phyloP scores from a whole-genome alignment of 2,113 vertebrate species.

The Epinephelus cyanopodus region DNA sequence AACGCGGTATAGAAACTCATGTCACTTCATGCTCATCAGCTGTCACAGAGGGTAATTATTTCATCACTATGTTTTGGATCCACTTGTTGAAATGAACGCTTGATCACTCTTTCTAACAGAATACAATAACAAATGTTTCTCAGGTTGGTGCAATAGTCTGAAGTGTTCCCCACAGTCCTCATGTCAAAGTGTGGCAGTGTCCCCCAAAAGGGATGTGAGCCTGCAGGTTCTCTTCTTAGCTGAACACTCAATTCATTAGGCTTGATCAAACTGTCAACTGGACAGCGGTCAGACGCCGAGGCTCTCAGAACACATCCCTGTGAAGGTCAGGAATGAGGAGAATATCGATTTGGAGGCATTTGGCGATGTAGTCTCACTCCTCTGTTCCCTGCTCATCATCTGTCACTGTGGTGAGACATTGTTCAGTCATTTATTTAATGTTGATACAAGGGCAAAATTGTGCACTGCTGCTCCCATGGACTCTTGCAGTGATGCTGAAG shows the following conservation, averaged over 20 bases:
- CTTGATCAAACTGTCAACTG: slow-evolving; percentile 49
- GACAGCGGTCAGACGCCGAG: not conserved
- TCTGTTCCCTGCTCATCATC: slow-evolving; percentile 27
- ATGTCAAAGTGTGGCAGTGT: not conserved
- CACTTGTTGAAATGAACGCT: too few species aligned
- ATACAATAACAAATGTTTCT: too few species aligned
- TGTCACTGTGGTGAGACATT: slow-evolving; percentile 37
- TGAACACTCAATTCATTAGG: slow-evolving; percentile 53
- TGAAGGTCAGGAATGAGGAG: slow-evolving; percentile 49
- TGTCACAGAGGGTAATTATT: too few species aligned
- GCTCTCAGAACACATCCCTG: slow-evolving; percentile 3
- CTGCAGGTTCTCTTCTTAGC: not conserved
- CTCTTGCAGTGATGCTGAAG: not conserved
- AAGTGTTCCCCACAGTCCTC: too few species aligned
- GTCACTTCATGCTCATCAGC: too few species aligned
- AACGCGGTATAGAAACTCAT: too few species aligned
- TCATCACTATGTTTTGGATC: too few species aligned
- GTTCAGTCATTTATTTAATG: slow-evolving; percentile 34
- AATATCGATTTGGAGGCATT: slow-evolving; percentile 28
- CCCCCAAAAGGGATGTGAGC: not conserved
- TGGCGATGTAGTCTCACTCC: slow-evolving; percentile 5
- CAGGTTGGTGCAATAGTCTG: too few species aligned
- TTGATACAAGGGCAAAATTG: slow-evolving; percentile 1
- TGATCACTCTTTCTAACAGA: too few species aligned
- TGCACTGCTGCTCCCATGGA: not conserved